Base-by-base conservation (phyloP, 1,140 invertebrate species). In the Ceratitis capitata region DNA sequence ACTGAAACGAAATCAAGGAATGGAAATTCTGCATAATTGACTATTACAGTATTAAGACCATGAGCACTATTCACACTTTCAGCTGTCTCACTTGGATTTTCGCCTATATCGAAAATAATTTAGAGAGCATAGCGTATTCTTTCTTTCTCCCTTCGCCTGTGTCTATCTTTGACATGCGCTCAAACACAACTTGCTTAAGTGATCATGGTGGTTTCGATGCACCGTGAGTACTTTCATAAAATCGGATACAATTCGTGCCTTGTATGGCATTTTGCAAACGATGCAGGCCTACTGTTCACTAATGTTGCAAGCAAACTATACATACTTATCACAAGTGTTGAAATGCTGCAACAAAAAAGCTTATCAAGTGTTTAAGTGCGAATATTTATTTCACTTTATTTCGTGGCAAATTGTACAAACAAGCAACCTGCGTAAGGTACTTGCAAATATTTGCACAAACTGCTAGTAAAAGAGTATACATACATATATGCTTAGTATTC, bases 321-420 rank as follows among this genome's bases (percentile, higher is more conserved):
- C 51, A n/a, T n/a, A n/a, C n/a, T n/a, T 23, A 12, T 47, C 19
- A 56, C 23, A 56, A 56, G 19, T 56, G 51, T 56, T n/a, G 23
- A 56, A 56, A n/a, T 56, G 51, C 23, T 56, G 51, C 51, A 56
- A 23, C 19, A 19, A 56, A 56, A 56, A 56, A 56, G 51, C n/a
- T n/a, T n/a, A 19, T 23, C 6, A 56, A 56, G n/a, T 56, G n/a
- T 56, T 56, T 23, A 56, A 78, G 69, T 78, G 69, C 39, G 69
- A 78, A 78, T 78, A 45, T 78, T 78, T 45, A 78, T 78, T 42
- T 39, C 69, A 78, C 69, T 78, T 78, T 45, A 26, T 45, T 78
- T 45, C 69, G 23, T 47, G 42, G 69, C 69, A 78, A 78, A 78
- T 45, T 78, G 39, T n/a, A 45, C 69, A 78, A 78, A 78, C 42